A percentile compares a stretch with the other conserved stretches of the same genome.
These are phyloP conservation scores for Ctenosaura bakeri DNA, from an alignment of 2,797 vertebrate species.

Conservation along the genomic window DNA sequence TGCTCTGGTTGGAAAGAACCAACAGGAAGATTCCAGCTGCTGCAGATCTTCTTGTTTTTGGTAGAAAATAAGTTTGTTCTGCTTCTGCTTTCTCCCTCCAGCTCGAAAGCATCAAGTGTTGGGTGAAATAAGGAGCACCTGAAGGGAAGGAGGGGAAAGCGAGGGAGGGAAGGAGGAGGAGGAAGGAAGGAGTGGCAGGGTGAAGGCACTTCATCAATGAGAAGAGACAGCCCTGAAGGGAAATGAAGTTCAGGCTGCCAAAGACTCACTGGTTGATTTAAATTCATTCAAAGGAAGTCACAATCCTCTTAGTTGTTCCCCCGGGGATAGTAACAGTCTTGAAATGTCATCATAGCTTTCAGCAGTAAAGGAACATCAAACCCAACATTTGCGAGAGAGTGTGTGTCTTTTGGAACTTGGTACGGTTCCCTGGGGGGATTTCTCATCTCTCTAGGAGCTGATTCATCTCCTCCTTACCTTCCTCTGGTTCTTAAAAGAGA, in stretches of 20 bases:
- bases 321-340: not conserved
- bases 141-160: not conserved
- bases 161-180: not conserved
- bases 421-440: not conserved
- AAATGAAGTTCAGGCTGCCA: not conserved
- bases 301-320: not conserved
- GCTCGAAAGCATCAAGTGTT: not conserved
- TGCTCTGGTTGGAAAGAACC: too few relatives aligned
- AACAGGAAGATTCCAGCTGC: too few relatives aligned
- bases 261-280: slow-evolving; percentile 1
- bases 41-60: too few relatives aligned
- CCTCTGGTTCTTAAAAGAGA: not conserved
- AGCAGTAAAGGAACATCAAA: slow-evolving; percentile 10
- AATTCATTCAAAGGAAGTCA: slow-evolving; percentile 17
- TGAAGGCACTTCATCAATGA: not conserved
- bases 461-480: not conserved
- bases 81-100: not conserved
- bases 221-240: not conserved
- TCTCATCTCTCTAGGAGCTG: not conserved
- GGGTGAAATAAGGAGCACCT: not conserved
- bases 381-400: slow-evolving; percentile 16
- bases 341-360: slow-evolving; percentile 19
- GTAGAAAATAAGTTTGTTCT: not conserved
- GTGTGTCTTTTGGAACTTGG: not conserved
- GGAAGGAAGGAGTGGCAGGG: not conserved